Evolutionary conservation across 1,140 invertebrate genomes (phyloP).

Genomic region (Stenopsyche tienmushanensis): DNA sequence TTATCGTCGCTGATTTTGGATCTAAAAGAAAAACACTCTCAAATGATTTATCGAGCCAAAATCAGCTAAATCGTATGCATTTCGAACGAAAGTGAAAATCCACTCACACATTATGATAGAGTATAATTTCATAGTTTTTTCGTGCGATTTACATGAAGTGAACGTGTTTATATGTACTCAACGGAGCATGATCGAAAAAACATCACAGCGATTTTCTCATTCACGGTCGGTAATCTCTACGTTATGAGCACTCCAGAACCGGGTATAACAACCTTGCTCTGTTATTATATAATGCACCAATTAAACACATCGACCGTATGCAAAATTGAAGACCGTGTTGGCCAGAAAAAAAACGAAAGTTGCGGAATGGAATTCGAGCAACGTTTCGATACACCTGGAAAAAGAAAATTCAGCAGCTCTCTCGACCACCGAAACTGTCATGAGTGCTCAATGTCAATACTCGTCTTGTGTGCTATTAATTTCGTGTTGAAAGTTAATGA

Average conservation of each 20-base stretch:
- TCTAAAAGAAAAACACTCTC: too few relatives aligned
- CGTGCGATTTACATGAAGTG: constrained; percentile 1
- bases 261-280: neutral
- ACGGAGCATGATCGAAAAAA: neutral
- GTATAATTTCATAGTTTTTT: neutral
- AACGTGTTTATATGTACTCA: neutral
- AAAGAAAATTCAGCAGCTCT: too few relatives aligned
- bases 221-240: constrained; percentile 5
- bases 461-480: too few relatives aligned
- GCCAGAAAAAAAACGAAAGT: neutral
- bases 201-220: constrained; percentile 3
- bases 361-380: too few relatives aligned
- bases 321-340: too few relatives aligned
- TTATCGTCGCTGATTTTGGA: too few relatives aligned
- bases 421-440: too few relatives aligned
- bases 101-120: neutral
- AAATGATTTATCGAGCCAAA: too few relatives aligned
- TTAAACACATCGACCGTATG: neutral
- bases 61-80: neutral
- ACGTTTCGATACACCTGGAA: too few relatives aligned
- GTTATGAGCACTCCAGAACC: neutral
- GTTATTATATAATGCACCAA: neutral
- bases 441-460: too few relatives aligned
- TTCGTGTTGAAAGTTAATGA: too few relatives aligned
- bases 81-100: constrained; percentile 5